A percentile compares a stretch with the other conserved stretches of the same genome.
These are phyloP conservation scores for Campaea margaritaria DNA, from an alignment of 2,888 invertebrate genomes.

Conservation along the genomic window DNA sequence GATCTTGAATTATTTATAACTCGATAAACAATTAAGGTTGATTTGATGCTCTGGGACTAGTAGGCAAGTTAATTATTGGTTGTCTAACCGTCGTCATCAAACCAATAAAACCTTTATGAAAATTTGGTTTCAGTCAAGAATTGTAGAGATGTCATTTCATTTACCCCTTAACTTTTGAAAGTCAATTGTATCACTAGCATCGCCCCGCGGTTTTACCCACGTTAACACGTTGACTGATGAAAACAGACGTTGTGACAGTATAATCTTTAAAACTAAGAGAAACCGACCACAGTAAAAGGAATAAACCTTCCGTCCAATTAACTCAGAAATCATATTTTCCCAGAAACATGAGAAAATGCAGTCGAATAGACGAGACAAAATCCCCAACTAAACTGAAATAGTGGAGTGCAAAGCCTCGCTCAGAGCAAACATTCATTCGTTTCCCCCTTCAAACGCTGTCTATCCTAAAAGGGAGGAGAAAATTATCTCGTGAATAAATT, in stretches of 20 bases:
- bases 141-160: too few relatives aligned
- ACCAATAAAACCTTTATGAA: too few relatives aligned
- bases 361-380: constrained; percentile 53
- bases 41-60: constrained; percentile 9
- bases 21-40: constrained; percentile 28
- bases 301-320: constrained; percentile 31
- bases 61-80: neutral
- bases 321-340: constrained; percentile 37
- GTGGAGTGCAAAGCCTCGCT: constrained; percentile 48
- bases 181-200: too few relatives aligned
- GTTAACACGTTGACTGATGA: too few relatives aligned
- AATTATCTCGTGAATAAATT: constrained; percentile 86
- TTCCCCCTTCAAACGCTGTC: constrained; percentile 73
- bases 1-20: constrained; percentile 34
- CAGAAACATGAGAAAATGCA: constrained; percentile 34
- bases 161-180: too few relatives aligned
- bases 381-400: constrained; percentile 46
- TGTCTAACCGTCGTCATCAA: neutral
- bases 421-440: constrained; percentile 76
- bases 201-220: too few relatives aligned
- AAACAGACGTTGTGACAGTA: too few relatives aligned
- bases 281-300: constrained; percentile 19
- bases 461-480: constrained; percentile 78
- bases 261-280: too few relatives aligned
- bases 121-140: too few relatives aligned